Percentiles rank a stretch among this genome's conserved stretches.
Conservation (phyloP, 2,113 vertebrate genomes). For the Poicephalus gulielmi region DNA sequence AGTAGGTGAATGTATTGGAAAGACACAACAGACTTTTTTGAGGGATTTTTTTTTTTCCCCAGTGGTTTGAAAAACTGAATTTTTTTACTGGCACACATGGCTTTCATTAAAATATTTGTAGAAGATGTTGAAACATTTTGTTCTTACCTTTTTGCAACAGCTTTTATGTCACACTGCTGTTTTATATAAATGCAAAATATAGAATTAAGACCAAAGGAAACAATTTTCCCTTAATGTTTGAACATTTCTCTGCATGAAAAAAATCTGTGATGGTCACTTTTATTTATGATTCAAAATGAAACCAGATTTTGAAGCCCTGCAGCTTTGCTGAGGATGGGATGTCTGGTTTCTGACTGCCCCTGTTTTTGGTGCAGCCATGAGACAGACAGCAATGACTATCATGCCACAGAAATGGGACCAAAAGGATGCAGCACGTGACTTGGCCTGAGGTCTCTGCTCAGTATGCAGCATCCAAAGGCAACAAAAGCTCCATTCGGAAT, state of each 20-base stretch:
- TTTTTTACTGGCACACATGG: not conserved
- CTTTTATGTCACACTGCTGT: not conserved
- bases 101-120: not conserved
- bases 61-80: not conserved
- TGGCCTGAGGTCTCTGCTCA: not conserved
- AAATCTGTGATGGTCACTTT: not conserved
- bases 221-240: not conserved
- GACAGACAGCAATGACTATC: not conserved
- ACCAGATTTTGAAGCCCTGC: not conserved
- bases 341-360: not conserved
- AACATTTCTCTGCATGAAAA: not conserved
- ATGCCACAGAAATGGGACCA: not conserved
- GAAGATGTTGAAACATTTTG: not conserved
- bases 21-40: not conserved
- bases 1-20: not conserved
- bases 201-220: not conserved
- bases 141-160: not conserved
- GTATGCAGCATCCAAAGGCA: not conserved
- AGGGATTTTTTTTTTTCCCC: not conserved
- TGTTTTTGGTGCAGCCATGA: not conserved
- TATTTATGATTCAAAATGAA: not conserved
- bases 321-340: not conserved
- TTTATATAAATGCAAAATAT: not conserved
- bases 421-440: rapidly evolving
- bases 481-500: not conserved